A percentile compares a stretch with the other conserved stretches of the same genome.
phyloP scores from a whole-genome alignment of 2,797 vertebrate genomes.

The Poecilia wingei region DNA sequence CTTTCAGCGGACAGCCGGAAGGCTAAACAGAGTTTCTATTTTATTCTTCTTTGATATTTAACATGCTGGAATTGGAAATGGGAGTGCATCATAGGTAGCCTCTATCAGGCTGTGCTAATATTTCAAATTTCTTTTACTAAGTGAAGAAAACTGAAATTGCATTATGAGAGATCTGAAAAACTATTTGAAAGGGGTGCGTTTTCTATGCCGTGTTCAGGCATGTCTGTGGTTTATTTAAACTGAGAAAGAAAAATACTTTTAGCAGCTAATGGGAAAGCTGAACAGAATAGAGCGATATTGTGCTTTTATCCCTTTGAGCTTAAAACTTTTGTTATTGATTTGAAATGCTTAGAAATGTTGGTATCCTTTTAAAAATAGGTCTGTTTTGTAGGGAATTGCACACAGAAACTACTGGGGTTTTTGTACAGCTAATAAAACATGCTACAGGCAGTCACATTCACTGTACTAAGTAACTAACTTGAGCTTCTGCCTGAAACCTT shows the following conservation, averaged over 20 bases:
- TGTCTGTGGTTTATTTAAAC: neutral
- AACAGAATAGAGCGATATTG: neutral
- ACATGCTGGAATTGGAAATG: neutral
- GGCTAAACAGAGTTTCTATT: neutral
- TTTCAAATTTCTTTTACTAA: neutral
- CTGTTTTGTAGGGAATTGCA: neutral
- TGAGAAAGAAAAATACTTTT: neutral
- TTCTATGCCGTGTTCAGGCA: neutral
- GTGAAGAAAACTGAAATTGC: neutral
- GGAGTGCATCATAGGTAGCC: neutral
- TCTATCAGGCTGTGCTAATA: neutral
- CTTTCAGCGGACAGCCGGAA: neutral
- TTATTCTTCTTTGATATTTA: neutral
- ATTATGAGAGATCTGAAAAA: neutral
- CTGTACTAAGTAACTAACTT: neutral
- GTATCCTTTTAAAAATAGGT: neutral
- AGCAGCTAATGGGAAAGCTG: neutral
- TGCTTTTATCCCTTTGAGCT: neutral
- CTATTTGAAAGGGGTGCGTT: neutral
- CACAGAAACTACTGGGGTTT: neutral
- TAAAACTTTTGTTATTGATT: neutral
- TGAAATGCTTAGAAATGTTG: neutral
- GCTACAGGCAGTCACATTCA: neutral
- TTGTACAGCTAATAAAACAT: neutral
- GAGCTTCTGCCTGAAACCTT: slow-evolving; percentile 22